phyloP scores from a whole-genome alignment of 2,797 vertebrate genomes.

The Pygocentrus nattereri region DNA sequence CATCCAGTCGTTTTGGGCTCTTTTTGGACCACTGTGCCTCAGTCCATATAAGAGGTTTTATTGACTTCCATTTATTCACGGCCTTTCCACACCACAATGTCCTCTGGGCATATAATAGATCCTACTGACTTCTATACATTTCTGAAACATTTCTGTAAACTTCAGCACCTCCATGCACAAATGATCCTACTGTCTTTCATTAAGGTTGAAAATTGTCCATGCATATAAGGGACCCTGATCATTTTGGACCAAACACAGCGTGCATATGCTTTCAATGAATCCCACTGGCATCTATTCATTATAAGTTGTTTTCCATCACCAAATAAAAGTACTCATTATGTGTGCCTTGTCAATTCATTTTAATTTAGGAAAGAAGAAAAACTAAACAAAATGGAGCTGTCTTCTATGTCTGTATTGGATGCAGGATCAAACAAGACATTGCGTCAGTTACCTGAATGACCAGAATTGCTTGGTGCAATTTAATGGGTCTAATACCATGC shows the following conservation, averaged over 20 bases:
- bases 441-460: slow-evolving; percentile 42
- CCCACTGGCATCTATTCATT: background rate
- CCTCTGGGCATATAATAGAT: background rate
- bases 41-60: no score
- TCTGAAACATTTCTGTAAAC: no score
- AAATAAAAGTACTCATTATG: background rate
- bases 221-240: background rate
- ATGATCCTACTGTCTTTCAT: no score
- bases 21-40: no score
- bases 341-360: background rate
- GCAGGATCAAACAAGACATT: background rate
- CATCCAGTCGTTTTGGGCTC: no score
- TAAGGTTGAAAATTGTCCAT: no score
- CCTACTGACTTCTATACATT: background rate
- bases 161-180: no score
- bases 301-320: background rate
- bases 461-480: slow-evolving; percentile 34
- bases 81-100: no score
- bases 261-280: no score
- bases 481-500: slow-evolving; percentile 36
- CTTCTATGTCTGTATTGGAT: slow-evolving; percentile 18
- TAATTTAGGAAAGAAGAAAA: background rate
- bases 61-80: no score
- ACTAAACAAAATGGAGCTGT: background rate
- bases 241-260: background rate